Base-by-base conservation (phyloP, 2,888 invertebrate species). In the Drosophila anceps region DNA sequence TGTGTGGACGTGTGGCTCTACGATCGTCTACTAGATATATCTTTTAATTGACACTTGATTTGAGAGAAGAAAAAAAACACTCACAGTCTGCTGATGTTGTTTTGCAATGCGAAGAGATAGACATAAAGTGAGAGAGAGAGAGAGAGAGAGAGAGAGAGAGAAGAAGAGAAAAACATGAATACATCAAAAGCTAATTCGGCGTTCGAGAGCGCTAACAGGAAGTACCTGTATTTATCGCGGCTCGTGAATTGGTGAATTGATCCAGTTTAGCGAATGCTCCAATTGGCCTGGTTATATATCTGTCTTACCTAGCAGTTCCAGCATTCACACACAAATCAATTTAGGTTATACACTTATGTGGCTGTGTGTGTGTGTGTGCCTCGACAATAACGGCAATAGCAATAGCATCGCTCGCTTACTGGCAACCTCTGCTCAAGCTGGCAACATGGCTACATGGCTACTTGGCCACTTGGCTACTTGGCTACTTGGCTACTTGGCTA, bases 41-140 rank as follows among this genome's bases (percentile, higher is more conserved):
- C 72, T 79, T 81, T 84, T 85, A 84, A 84, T 82, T 82, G 85
- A 81, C 82, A 84, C 73, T 76, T 69, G 71, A 63, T 66, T 67
- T 54, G 43, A 43, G 18, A 53, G 43, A 64, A 51, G 59, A 66
- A 65, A 55, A 13, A n/a, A 48, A 48, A 50, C 44, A 50, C 44
- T 53, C 55, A 33, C 31, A 41, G 48, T 29, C 59, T 73, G 48
- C 43, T 57, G 65, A 12, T 15, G 57, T n/a, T 35, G 24, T 37
- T 12, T 76, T 60, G 73, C 69, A 73, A 77, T 20, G 18, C 29
- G 20, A 39, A 53, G 55, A 33, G 50, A 44, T 18, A 5, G 27
- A n/a, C 4, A 43, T 58, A 41, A 1, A 35, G 35, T n/a, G n/a
- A 31, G 5, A 27, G 1, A 41, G 6, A 27, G 24, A 24, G 24